Evolutionary conservation across 2,113 vertebrate species (phyloP).

Genomic region (Dromaius novaehollandiae): DNA sequence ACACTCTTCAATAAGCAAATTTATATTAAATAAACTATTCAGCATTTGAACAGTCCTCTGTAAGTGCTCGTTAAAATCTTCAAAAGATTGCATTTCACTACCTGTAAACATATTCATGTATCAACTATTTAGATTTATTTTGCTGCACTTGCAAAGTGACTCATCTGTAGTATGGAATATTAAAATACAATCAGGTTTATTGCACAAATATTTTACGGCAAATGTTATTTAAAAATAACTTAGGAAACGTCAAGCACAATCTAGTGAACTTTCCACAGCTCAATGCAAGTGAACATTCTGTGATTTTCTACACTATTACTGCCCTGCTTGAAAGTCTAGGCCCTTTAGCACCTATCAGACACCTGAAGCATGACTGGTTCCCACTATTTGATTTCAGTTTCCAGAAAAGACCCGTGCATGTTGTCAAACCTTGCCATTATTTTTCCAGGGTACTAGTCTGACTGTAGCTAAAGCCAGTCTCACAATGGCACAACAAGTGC

Average conservation of each 20-base stretch:
- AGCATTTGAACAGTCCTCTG: neutral
- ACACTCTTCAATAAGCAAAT: neutral
- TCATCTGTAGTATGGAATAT: neutral
- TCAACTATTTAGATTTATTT: neutral
- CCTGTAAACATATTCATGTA: neutral
- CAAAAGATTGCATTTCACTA: neutral
- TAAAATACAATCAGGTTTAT: neutral
- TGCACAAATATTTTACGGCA: neutral
- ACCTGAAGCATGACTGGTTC: neutral
- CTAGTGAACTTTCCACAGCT: neutral
- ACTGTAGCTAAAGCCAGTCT: conserved; percentile 42
- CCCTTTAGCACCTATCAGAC: neutral
- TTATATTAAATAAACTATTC: neutral
- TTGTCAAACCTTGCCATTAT: conserved; percentile 60
- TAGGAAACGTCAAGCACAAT: neutral
- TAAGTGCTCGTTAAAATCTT: neutral
- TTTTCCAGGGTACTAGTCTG: conserved; percentile 50
- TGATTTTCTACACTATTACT: neutral
- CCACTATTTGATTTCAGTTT: conserved; percentile 47
- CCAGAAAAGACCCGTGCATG: conserved; percentile 23
- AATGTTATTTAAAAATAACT: neutral
- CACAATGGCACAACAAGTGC: neutral
- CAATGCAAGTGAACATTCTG: neutral
- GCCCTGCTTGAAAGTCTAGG: neutral
- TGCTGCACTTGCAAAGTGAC: neutral